Conservation (phyloP, 2,113 vertebrate genomes). For the Ploceus nigricollis region DNA sequence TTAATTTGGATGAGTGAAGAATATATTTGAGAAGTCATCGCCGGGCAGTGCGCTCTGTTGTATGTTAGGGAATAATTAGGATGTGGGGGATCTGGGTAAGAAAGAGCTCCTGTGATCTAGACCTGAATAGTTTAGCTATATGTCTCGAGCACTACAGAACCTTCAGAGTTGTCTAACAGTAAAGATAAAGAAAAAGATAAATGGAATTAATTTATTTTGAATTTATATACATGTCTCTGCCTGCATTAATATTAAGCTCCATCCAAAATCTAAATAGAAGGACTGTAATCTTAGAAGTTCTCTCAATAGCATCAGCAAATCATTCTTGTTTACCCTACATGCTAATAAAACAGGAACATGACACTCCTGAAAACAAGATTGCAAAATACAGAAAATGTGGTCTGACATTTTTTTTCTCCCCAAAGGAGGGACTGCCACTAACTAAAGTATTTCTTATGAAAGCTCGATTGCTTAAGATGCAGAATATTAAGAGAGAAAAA, state of each 20-base stretch:
- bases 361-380: slow-evolving; percentile 70
- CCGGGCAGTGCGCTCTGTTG: neutral
- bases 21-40: neutral
- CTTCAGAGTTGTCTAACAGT: slow-evolving; percentile 39
- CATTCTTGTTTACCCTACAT: slow-evolving; percentile 69
- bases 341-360: slow-evolving; percentile 69
- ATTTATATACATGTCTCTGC: slow-evolving; percentile 56
- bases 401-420: slow-evolving; percentile 73
- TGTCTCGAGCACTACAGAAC: neutral
- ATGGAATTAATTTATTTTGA: slow-evolving; percentile 62
- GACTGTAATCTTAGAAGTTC: slow-evolving; percentile 59
- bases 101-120: slow-evolving; percentile 12
- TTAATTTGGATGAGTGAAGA: neutral
- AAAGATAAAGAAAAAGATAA: slow-evolving; percentile 48
- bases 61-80: slow-evolving; percentile 25
- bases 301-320: slow-evolving; percentile 68
- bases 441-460: slow-evolving; percentile 72
- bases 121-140: slow-evolving; percentile 19
- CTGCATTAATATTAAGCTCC: slow-evolving; percentile 65
- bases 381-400: slow-evolving; percentile 71
- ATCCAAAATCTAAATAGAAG: slow-evolving; percentile 64
- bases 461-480: slow-evolving; percentile 72
- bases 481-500: slow-evolving; percentile 74
- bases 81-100: neutral
- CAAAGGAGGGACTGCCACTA: slow-evolving; percentile 69